These are phyloP conservation scores for Trissolcus basalis DNA, from an alignment of 1,140 invertebrate genomes.

Conservation along the genomic window DNA sequence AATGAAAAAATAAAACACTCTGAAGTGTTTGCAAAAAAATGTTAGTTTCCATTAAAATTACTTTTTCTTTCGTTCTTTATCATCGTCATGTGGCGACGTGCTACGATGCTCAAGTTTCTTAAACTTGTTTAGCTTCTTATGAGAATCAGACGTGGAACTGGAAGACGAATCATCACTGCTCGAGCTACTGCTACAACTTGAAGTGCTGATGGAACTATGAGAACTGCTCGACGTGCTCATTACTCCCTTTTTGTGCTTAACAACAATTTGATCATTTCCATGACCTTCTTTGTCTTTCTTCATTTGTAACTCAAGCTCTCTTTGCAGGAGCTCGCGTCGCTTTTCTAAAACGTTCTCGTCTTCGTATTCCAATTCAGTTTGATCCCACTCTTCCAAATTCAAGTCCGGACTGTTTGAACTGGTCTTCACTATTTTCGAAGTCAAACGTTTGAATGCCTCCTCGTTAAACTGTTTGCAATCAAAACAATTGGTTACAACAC, in stretches of 20 bases:
- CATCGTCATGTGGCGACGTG: constrained; percentile 78
- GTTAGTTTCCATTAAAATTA: no score
- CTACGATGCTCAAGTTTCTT: constrained; percentile 79
- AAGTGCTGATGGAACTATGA: constrained; percentile 79
- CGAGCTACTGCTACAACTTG: constrained; percentile 78
- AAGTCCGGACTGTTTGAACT: constrained; percentile 80
- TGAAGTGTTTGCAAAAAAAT: no score
- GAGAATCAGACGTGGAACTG: constrained; percentile 76
- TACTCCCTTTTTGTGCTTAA: constrained; percentile 78
- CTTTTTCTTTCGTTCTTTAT: constrained; percentile 73
- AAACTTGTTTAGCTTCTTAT: constrained; percentile 76
- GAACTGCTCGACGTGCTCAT: constrained; percentile 83
- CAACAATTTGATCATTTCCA: constrained; percentile 70
- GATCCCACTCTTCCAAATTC: constrained; percentile 85
- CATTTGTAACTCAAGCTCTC: constrained; percentile 86
- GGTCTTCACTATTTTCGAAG: constrained; percentile 80
- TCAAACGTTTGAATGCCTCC: constrained; percentile 80
- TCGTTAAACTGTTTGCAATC: constrained; percentile 74
- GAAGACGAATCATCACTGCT: constrained; percentile 78
- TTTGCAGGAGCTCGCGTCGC: constrained; percentile 84
- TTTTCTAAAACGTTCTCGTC: constrained; percentile 88
- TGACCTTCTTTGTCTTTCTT: constrained; percentile 81
- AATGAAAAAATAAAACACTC: no score
- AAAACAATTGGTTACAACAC: no score
- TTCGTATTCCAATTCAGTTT: constrained; percentile 87